Conservation (phyloP, 2,113 vertebrate species). For the Paedocypris sp. region DNA sequence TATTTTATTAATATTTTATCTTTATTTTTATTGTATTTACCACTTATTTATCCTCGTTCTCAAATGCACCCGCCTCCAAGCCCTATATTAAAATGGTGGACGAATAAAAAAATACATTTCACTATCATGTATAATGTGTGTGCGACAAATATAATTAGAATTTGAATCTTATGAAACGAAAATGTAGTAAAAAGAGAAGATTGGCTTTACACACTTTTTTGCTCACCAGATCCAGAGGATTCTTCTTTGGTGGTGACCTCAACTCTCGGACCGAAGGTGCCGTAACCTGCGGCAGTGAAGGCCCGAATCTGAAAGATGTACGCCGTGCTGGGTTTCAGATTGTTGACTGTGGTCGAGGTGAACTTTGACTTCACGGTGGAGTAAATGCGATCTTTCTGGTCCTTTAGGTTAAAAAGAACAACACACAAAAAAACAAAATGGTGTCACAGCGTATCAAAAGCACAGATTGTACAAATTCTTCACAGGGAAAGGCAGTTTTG, state of each 20-base stretch:
- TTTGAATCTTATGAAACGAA: background rate
- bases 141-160: too few species aligned
- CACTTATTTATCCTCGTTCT: too few species aligned
- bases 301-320: constrained; percentile 97
- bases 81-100: too few species aligned
- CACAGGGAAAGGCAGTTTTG: background rate
- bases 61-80: too few species aligned
- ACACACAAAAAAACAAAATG: background rate
- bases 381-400: constrained; percentile 92
- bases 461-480: background rate
- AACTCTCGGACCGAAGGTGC: constrained; percentile 84
- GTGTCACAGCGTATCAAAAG: background rate
- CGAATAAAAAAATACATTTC: too few species aligned
- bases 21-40: too few species aligned
- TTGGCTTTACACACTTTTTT: background rate
- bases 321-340: constrained; percentile 90
- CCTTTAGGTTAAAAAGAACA: constrained; percentile 58
- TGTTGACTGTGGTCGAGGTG: constrained; percentile 88
- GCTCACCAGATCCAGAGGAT: constrained; percentile 71
- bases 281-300: constrained; percentile 91
- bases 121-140: too few species aligned
- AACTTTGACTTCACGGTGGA: constrained; percentile 90
- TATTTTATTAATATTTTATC: too few species aligned
- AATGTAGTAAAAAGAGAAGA: background rate
- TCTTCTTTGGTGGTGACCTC: constrained; percentile 94